Percentiles rank a stretch among this genome's conserved stretches.
Evolutionary conservation across 2,113 vertebrate species (phyloP).

Genomic region (Alces alces): DNA sequence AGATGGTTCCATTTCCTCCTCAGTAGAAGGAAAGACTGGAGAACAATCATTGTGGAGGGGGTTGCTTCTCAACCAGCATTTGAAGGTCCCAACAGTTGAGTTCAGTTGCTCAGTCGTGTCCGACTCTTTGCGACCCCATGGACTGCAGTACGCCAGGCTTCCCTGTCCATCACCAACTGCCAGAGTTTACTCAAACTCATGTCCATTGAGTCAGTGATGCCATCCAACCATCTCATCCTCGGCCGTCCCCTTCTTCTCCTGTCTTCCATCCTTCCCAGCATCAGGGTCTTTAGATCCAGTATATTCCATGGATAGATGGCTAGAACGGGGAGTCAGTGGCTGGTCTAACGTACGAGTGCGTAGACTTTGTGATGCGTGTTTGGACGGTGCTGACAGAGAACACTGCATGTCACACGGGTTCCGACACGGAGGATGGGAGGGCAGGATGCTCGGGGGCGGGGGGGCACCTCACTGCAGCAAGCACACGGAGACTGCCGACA

Average conservation of each 20-base stretch:
- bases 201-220: neutral
- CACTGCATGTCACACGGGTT: accelerated
- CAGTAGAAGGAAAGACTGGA: accelerated
- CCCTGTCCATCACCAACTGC: neutral
- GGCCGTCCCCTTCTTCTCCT: neutral
- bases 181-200: neutral
- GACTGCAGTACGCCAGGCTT: neutral
- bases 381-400: neutral
- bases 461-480: no score
- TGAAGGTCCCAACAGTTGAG: neutral
- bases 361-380: accelerated
- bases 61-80: neutral
- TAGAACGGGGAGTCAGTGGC: neutral
- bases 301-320: accelerated
- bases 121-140: neutral
- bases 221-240: neutral
- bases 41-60: no score
- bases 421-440: accelerated
- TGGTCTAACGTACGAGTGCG: neutral
- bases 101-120: accelerated
- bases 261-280: neutral
- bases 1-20: neutral
- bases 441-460: accelerated
- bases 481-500: accelerated
- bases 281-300: neutral